These are phyloP conservation scores for Plebejus argus DNA, from an alignment of 2,888 invertebrate species.

Conservation along the genomic window DNA sequence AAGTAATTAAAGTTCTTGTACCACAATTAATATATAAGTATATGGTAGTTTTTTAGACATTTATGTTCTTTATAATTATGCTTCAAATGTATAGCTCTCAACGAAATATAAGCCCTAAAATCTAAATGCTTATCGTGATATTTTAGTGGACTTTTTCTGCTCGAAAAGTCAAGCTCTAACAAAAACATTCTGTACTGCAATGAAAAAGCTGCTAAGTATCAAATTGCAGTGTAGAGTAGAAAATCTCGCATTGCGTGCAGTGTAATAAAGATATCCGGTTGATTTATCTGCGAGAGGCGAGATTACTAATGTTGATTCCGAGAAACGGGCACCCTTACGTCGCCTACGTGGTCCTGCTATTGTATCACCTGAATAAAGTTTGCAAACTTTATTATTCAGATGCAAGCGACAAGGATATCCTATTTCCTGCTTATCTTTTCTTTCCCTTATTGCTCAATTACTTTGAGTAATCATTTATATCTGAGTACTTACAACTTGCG, in stretches of 20 bases:
- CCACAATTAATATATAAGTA: too few species aligned
- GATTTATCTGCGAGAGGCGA: conserved; percentile 37
- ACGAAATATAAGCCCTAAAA: too few species aligned
- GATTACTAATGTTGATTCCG: conserved; percentile 37
- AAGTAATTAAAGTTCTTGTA: not conserved
- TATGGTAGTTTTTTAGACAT: not conserved
- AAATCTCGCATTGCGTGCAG: conserved; percentile 33
- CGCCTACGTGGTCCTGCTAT: conserved; percentile 35
- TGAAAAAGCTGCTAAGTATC: not conserved
- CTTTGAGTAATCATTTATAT: not conserved
- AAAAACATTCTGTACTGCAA: not conserved
- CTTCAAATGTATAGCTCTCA: too few species aligned
- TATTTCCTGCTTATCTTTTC: conserved; percentile 39
- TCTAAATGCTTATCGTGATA: not conserved
- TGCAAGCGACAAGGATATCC: conserved; percentile 39
- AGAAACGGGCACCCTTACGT: conserved; percentile 35
- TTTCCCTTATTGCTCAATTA: conserved; percentile 14
- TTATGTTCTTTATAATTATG: not conserved
- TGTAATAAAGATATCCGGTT: conserved; percentile 38
- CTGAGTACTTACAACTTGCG: not conserved
- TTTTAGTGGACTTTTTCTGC: not conserved
- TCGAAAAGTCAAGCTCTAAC: not conserved
- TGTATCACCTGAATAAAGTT: conserved; percentile 29
- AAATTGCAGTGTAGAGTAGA: conserved; percentile 20
- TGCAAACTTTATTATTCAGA: conserved; percentile 25